These are phyloP conservation scores for Eupelmus urozonus DNA, from an alignment of 2,888 invertebrate species.

Conservation along the genomic window DNA sequence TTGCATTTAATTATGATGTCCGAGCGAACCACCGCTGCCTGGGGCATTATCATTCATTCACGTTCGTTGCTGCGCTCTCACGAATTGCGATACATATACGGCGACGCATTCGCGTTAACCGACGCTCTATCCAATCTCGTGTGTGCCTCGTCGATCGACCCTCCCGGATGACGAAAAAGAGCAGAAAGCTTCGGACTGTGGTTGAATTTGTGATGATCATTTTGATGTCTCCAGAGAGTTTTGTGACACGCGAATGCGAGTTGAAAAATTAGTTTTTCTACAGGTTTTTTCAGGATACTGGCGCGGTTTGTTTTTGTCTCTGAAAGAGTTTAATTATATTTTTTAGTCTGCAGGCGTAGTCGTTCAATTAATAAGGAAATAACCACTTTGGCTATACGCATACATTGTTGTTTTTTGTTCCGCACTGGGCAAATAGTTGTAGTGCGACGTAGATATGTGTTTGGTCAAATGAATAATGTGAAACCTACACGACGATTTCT, in stretches of 20 bases:
- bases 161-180: too few species aligned
- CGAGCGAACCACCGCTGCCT: too few species aligned
- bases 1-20: slow-evolving; percentile 55
- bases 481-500: too few species aligned
- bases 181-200: too few species aligned
- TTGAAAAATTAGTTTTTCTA: too few species aligned
- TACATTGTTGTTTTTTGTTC: slow-evolving; percentile 17
- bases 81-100: slow-evolving; percentile 25
- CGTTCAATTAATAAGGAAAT: slow-evolving; percentile 54
- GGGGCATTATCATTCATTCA: slow-evolving; percentile 35
- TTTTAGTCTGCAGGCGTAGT: not conserved
- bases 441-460: not conserved
- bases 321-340: too few species aligned
- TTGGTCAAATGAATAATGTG: not conserved
- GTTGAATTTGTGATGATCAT: not conserved
- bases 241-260: too few species aligned
- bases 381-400: slow-evolving; percentile 38
- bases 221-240: too few species aligned
- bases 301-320: too few species aligned
- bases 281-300: too few species aligned
- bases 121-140: not conserved
- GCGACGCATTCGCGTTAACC: slow-evolving; percentile 25
- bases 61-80: slow-evolving; percentile 20
- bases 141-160: not conserved
- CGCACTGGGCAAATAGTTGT: too few species aligned